These are phyloP conservation scores for Pseudochirops cupreus DNA, from an alignment of 2,797 vertebrate species.

Conservation along the genomic window DNA sequence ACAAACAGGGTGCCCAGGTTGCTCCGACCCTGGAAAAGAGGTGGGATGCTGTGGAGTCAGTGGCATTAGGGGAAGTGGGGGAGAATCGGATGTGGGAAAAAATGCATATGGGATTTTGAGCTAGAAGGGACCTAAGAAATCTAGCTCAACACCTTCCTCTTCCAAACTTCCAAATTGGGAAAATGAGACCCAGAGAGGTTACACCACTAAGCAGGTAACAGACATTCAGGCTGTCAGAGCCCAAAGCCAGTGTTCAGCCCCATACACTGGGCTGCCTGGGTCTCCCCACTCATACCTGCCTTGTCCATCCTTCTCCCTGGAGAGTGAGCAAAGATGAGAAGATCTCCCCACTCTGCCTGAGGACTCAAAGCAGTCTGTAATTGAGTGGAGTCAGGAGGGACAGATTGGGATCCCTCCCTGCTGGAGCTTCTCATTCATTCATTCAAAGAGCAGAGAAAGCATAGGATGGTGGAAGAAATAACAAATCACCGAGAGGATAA, in stretches of 20 bases:
- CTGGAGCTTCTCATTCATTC: too few species aligned
- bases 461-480: background rate
- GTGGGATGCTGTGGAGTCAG: accelerated
- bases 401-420: too few species aligned
- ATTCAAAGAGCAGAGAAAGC: too few species aligned
- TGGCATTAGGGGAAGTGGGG: background rate
- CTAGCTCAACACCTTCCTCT: background rate
- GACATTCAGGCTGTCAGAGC: background rate
- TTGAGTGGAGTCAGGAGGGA: too few species aligned
- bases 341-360: too few species aligned
- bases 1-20: slow-evolving; percentile 94
- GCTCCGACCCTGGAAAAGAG: slow-evolving; percentile 88
- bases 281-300: too few species aligned
- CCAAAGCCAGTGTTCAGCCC: too few species aligned
- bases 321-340: too few species aligned
- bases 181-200: background rate
- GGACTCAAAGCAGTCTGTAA: too few species aligned
- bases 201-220: background rate
- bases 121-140: background rate
- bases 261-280: too few species aligned
- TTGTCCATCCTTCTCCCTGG: too few species aligned
- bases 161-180: background rate
- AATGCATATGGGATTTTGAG: background rate
- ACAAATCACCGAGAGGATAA: background rate
- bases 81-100: background rate